Conservation (phyloP, 2,888 invertebrate species). For the Drosophila planitibia region DNA sequence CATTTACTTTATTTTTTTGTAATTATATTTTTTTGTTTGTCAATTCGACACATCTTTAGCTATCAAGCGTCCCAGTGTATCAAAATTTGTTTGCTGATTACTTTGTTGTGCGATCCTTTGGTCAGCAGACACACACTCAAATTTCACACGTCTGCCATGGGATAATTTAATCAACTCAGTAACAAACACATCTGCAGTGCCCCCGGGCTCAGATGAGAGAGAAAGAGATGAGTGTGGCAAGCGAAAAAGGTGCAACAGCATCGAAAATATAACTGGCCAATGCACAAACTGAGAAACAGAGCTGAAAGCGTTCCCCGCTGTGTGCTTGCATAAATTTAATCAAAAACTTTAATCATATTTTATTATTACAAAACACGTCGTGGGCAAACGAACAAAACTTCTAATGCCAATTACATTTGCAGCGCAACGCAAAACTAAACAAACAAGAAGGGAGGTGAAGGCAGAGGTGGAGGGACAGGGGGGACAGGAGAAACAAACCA, state of each 20-base stretch:
- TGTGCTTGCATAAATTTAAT: constrained; percentile 79
- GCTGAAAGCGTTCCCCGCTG: constrained; percentile 41
- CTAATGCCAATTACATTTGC: constrained; percentile 80
- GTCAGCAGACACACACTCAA: constrained; percentile 15
- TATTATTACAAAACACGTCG: constrained; percentile 81
- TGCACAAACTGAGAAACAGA: constrained; percentile 26
- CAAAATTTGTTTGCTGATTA: constrained; percentile 55
- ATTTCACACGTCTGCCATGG: constrained; percentile 68
- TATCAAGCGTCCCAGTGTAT: not conserved
- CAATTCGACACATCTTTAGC: not conserved
- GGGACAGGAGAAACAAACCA: too few species aligned
- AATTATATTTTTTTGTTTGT: not conserved
- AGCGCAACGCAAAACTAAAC: constrained; percentile 71
- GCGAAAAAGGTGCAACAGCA: constrained; percentile 39
- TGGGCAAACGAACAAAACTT: constrained; percentile 68
- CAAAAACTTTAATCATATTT: constrained; percentile 82
- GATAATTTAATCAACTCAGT: constrained; percentile 76
- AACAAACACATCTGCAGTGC: constrained; percentile 65
- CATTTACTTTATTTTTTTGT: not conserved
- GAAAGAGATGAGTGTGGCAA: not conserved
- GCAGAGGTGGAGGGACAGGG: constrained; percentile 12
- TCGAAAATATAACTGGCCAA: constrained; percentile 51
- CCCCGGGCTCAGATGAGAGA: constrained; percentile 10
- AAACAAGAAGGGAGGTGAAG: constrained; percentile 24
- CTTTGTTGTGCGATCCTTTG: constrained; percentile 34